Conservation (phyloP, 2,888 invertebrate species). For the Phymatocera aterrima region DNA sequence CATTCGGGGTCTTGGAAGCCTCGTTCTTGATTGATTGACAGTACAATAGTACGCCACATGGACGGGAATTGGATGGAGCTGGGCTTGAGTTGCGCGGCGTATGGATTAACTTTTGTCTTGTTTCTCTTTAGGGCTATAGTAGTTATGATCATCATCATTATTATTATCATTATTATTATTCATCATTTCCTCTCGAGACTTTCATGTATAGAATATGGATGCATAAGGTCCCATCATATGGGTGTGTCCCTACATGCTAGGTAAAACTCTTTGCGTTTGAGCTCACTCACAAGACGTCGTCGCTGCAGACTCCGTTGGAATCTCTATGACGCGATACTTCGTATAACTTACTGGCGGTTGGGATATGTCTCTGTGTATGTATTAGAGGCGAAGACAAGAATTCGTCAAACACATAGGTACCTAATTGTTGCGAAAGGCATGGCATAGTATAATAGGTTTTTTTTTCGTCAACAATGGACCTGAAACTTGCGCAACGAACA, state of each 20-base stretch:
- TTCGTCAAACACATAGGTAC: no score
- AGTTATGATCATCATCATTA: conserved; percentile 28
- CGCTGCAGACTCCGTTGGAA: conserved; percentile 20
- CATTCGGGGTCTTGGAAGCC: conserved; percentile 16
- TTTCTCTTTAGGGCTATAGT: conserved; percentile 26
- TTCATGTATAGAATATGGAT: conserved; percentile 22
- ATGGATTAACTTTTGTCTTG: conserved; percentile 32
- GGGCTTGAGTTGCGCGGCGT: not conserved
- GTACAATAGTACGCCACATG: conserved; percentile 28
- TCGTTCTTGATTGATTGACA: conserved; percentile 37
- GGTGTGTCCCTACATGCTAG: conserved; percentile 33
- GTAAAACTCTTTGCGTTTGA: no score
- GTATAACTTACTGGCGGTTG: not conserved
- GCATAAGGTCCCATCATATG: conserved; percentile 16
- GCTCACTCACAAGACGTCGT: no score
- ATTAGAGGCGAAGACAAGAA: not conserved
- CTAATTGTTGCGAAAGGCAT: conserved; percentile 27
- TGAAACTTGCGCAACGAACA: not conserved
- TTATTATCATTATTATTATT: conserved; percentile 22
- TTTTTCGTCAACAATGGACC: not conserved
- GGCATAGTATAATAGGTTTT: not conserved
- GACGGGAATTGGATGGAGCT: conserved; percentile 19
- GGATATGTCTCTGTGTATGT: no score
- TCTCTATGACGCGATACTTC: not conserved
- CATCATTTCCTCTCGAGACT: conserved; percentile 35